Evolutionary conservation across 1,140 invertebrate genomes (phyloP).

Genomic region (Macrosteles quadrilineatus): DNA sequence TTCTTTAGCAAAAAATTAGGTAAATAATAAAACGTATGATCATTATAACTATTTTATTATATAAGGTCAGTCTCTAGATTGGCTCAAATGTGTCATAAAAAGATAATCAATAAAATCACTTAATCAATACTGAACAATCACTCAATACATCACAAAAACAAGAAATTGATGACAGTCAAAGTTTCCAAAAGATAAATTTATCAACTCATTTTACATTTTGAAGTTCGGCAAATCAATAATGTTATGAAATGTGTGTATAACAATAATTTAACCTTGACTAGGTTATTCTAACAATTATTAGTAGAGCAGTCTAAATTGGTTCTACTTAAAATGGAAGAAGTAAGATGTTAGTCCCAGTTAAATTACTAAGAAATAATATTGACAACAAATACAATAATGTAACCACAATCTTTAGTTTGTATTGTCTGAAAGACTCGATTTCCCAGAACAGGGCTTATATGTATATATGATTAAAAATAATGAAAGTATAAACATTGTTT

Average conservation of each 20-base stretch:
- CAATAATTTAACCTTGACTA: too few relatives aligned
- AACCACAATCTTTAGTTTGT: too few relatives aligned
- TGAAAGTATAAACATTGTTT: too few relatives aligned
- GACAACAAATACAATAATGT: too few relatives aligned
- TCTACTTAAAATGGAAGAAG: too few relatives aligned
- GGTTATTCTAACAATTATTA: too few relatives aligned
- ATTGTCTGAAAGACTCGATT: too few relatives aligned
- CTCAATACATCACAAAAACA: not conserved
- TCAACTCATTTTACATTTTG: not conserved
- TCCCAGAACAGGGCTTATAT: too few relatives aligned
- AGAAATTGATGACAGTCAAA: not conserved
- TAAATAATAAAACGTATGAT: not conserved
- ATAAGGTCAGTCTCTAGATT: conserved; percentile 20
- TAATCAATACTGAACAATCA: not conserved
- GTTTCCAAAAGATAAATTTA: not conserved
- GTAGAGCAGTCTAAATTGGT: too few relatives aligned
- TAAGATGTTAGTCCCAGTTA: too few relatives aligned
- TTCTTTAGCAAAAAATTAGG: not conserved
- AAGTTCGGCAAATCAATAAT: not conserved
- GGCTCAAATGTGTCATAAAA: not conserved
- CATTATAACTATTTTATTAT: not conserved
- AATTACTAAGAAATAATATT: too few relatives aligned
- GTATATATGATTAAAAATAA: too few relatives aligned
- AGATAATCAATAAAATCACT: not conserved
- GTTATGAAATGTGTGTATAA: not conserved